Conservation (phyloP, 2,113 vertebrate genomes). For the Campylomormyrus numenius region DNA sequence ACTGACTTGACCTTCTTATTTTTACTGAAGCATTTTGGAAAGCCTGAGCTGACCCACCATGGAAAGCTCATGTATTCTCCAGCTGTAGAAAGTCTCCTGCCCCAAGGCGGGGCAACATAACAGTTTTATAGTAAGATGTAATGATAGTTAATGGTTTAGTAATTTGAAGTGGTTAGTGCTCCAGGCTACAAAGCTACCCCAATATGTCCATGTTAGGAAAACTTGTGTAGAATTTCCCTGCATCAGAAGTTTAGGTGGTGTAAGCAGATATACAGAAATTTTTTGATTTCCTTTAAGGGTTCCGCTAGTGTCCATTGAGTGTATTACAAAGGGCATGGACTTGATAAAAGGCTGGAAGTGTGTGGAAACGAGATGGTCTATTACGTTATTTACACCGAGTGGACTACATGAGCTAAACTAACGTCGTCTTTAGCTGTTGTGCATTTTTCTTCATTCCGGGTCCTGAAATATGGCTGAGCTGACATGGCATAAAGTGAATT, state of each 20-base stretch:
- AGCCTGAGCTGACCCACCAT: background rate
- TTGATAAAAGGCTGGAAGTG: background rate
- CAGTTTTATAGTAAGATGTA: background rate
- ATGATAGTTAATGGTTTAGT: background rate
- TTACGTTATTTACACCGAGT: background rate
- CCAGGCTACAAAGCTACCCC: background rate
- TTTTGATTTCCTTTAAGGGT: background rate
- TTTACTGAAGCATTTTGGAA: background rate
- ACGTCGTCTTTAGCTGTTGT: background rate
- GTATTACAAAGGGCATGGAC: background rate
- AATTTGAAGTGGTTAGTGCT: background rate
- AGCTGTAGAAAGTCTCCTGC: background rate
- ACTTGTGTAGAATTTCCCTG: background rate
- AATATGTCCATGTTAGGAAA: background rate
- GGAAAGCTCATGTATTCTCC: background rate
- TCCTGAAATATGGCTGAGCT: background rate
- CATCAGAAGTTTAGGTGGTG: background rate
- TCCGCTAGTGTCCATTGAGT: background rate
- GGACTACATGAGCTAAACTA: background rate
- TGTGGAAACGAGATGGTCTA: background rate
- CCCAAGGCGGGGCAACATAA: background rate
- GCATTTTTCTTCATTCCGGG: background rate
- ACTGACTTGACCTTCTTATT: constrained; percentile 4
- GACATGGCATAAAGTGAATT: background rate
- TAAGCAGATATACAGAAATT: background rate